Percentiles rank a stretch among this genome's conserved stretches.
phyloP scores from a whole-genome alignment of 2,888 invertebrate genomes.

The Apodemia zela region DNA sequence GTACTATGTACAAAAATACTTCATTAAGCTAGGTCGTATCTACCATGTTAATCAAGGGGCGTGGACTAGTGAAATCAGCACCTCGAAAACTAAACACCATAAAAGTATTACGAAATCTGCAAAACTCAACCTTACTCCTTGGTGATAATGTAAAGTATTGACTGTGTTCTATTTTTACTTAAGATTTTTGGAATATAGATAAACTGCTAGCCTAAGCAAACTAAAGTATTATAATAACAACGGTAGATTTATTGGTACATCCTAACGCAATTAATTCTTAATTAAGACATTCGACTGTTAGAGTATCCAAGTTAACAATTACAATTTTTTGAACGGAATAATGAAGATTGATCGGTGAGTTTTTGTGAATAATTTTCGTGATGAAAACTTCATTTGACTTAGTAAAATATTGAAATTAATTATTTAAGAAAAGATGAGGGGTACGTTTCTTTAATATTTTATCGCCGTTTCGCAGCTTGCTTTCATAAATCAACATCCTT shows the following conservation, averaged over 20 bases:
- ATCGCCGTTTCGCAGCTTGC: neutral
- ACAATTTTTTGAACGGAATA: neutral
- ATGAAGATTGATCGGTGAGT: constrained; percentile 1
- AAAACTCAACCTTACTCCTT: constrained; percentile 30
- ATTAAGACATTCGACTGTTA: constrained; percentile 57
- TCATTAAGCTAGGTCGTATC: constrained; percentile 70
- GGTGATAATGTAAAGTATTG: constrained; percentile 33
- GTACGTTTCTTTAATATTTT: neutral
- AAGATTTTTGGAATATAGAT: constrained; percentile 21
- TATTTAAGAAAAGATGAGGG: neutral
- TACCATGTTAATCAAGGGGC: constrained; percentile 69
- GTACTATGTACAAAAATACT: constrained; percentile 68
- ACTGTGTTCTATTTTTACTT: neutral
- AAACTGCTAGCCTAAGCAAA: constrained; percentile 47
- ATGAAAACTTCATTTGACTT: neutral
- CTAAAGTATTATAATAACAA: constrained; percentile 52
- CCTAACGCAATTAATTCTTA: constrained; percentile 59
- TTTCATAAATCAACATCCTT: neutral
- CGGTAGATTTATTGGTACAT: constrained; percentile 63
- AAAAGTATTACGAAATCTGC: neutral
- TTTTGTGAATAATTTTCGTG: neutral
- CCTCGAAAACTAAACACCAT: constrained; percentile 37
- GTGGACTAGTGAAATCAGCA: constrained; percentile 58
- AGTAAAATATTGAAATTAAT: neutral
- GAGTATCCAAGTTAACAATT: constrained; percentile 26